Conservation (phyloP, 1,140 invertebrate genomes). For the Stegodyphus dumicola region DNA sequence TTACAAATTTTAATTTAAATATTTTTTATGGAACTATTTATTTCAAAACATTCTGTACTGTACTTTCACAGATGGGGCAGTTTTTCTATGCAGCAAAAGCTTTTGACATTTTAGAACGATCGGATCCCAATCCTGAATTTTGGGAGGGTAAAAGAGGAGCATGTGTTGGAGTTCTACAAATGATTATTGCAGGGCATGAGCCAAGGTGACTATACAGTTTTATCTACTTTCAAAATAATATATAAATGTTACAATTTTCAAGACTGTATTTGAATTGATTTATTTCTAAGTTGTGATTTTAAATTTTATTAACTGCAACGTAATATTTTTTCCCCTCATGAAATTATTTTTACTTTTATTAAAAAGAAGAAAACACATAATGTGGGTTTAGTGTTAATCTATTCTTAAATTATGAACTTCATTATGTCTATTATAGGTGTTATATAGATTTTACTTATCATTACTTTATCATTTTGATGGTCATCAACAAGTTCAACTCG, state of each 20-base stretch:
- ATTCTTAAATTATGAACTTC: too few species aligned
- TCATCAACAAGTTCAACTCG: too few species aligned
- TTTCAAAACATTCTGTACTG: not conserved
- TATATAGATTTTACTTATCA: too few species aligned
- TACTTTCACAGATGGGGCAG: slow-evolving; percentile 79
- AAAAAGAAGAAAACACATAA: too few species aligned
- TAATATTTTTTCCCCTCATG: too few species aligned
- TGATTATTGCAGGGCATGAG: slow-evolving; percentile 79
- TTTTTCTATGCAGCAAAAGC: slow-evolving; percentile 92
- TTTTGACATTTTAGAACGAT: slow-evolving; percentile 74
- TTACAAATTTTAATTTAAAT: too few species aligned
- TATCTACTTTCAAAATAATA: too few species aligned
- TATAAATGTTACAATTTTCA: not conserved
- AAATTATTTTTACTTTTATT: too few species aligned
- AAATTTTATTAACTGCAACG: too few species aligned
- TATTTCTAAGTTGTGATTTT: not conserved
- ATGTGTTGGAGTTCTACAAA: slow-evolving; percentile 91
- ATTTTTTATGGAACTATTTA: not conserved
- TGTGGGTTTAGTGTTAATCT: too few species aligned
- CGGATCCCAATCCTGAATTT: slow-evolving; percentile 95
- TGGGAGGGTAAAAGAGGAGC: slow-evolving; percentile 98
- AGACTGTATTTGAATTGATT: not conserved
- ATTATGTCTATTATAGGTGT: too few species aligned
- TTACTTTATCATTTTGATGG: too few species aligned
- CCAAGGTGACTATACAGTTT: slow-evolving; percentile 74